phyloP scores from a whole-genome alignment of 35 echinoderm and acorn worm species.

The Strongylocentrotus purpuratus region DNA sequence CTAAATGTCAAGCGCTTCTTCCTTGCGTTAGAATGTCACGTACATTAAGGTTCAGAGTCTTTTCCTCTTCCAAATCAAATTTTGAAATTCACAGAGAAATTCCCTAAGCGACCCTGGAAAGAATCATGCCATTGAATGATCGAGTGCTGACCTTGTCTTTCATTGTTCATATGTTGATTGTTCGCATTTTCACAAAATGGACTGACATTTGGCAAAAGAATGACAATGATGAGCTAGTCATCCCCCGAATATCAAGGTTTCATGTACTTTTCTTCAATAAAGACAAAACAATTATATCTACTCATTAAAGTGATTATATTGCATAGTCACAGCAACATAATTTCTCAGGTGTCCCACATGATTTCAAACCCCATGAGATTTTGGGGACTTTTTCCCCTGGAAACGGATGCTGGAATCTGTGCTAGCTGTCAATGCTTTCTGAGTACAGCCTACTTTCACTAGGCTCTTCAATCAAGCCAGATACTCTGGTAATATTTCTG shows the following conservation, averaged over 20 bases:
- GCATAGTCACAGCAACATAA: neutral
- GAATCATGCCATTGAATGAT: neutral
- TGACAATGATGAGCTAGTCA: neutral
- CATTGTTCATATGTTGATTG: neutral
- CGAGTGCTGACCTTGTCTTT: neutral
- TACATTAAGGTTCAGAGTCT: neutral
- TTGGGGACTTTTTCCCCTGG: neutral
- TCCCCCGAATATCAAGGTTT: neutral
- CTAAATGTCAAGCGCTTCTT: neutral
- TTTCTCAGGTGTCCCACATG: neutral
- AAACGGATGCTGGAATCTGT: neutral
- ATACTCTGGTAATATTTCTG: neutral
- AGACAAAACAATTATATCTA: neutral
- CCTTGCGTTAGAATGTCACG: neutral
- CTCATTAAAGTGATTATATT: neutral
- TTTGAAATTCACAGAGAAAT: neutral
- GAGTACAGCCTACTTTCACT: conserved; percentile 1
- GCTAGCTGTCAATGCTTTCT: neutral
- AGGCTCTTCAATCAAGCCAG: neutral
- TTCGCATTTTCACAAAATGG: neutral
- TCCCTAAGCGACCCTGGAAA: neutral
- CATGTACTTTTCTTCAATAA: neutral
- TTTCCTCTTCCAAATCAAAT: conserved; percentile 4
- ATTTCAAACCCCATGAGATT: neutral
- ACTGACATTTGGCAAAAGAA: neutral